A percentile compares a stretch with the other conserved stretches of the same genome.
phyloP scores from a whole-genome alignment of 1,140 invertebrate species.

The Pseudomyrmex sp. region DNA sequence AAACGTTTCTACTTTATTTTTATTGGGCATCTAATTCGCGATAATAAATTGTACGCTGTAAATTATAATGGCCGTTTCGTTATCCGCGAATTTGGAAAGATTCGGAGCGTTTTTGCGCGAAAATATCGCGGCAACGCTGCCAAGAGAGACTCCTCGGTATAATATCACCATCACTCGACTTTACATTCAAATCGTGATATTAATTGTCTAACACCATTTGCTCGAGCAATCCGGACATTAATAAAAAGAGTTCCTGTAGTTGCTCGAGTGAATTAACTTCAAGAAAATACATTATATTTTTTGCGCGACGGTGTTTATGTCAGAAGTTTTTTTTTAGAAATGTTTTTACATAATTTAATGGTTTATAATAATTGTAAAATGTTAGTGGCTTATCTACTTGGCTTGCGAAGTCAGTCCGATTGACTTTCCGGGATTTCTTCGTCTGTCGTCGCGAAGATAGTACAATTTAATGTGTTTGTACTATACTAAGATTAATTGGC shows the following conservation, averaged over 20 bases:
- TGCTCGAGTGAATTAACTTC: slow-evolving; percentile 6
- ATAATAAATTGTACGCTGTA: slow-evolving; percentile 38
- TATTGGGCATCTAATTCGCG: not conserved
- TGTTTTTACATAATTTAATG: not conserved
- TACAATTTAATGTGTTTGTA: slow-evolving; percentile 42
- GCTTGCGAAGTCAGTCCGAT: not conserved
- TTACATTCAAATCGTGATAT: slow-evolving; percentile 45
- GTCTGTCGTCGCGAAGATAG: slow-evolving; percentile 17
- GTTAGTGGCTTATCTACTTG: slow-evolving; percentile 31
- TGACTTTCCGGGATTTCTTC: slow-evolving; percentile 41
- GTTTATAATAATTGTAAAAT: too few relatives aligned
- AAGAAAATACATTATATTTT: not conserved
- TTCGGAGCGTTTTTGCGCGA: slow-evolving; percentile 25
- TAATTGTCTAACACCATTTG: slow-evolving; percentile 34
- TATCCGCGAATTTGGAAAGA: slow-evolving; percentile 12
- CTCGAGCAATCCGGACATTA: not conserved
- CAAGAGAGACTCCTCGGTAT: slow-evolving; percentile 37
- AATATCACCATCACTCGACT: slow-evolving; percentile 19
- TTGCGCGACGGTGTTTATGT: too few relatives aligned
- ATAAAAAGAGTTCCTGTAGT: slow-evolving; percentile 15
- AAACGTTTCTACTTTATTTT: slow-evolving; percentile 24
- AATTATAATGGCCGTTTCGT: slow-evolving; percentile 11
- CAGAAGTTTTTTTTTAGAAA: not conserved
- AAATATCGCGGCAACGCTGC: slow-evolving; percentile 31
- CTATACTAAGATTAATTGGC: slow-evolving; percentile 46